Evolutionary conservation across 2,888 invertebrate species (phyloP), one percentile per base, ranked within the genome.

Genomic region (Listrodromus nycthemerus): DNA sequence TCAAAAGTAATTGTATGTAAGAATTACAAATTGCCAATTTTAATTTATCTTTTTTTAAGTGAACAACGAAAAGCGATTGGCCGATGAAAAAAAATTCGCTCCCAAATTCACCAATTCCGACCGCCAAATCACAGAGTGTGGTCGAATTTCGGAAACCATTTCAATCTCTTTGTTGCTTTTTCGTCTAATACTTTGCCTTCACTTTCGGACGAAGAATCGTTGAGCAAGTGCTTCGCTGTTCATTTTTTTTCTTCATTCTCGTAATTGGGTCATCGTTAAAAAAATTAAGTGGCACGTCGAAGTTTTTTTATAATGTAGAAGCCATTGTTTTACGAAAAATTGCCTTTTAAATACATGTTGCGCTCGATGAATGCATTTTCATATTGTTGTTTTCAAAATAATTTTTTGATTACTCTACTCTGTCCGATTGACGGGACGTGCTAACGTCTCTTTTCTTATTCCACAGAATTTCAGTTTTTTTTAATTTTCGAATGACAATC

Each of bases 191-290:
- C 7, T 52, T 52, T 30, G 21, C 19, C n/a, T 61, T 82, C 24
- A 27, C 45, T 58, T 50, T 63, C 4, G 48, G 69, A 78, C 78
- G 67, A 82, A 77, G 77, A 58, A 63, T 74, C 74, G 67, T 78
- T 82, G 82, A 82, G 74, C 78, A 78, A 74, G 58, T 74, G 74
- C 82, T 74, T 82, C 74, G 63, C 74, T 69, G 45, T 63, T 55
- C 69, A 82, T 13, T 13, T 10, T 58, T 55, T 21, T 13, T 58
- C 27, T 24, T n/a, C n/a, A n/a, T n/a, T 61, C 5, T 61, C 13
- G 58, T 30, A 7, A n/a, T 50, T n/a, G 19, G 2, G 50, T 50
- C 16, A 50, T 19, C 13, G 41, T 37, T 37, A 1, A 58, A 30
- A 13, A 27, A 27, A 58, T 27, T 27, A 37, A 50, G 65, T 75